Evolutionary conservation across 2,113 vertebrate species (phyloP).

Genomic region (Mesitornis unicolor): DNA sequence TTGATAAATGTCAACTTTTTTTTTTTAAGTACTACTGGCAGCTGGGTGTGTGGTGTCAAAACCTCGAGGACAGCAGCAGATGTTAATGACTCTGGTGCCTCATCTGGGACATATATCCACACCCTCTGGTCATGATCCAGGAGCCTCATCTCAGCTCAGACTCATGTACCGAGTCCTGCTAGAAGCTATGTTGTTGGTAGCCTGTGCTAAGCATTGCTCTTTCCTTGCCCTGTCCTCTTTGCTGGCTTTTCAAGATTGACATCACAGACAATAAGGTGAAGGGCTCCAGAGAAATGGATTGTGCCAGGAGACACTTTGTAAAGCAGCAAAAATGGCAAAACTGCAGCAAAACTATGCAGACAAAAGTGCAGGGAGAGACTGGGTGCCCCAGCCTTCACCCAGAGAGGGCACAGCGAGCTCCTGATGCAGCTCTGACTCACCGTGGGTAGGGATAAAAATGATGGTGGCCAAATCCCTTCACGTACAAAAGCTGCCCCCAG

Average conservation of each 20-base stretch:
- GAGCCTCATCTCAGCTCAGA: not conserved
- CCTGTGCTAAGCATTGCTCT: not conserved
- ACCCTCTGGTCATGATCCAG: not conserved
- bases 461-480: no score
- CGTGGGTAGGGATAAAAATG: no score
- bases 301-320: no score
- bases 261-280: no score
- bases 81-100: not conserved
- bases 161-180: not conserved
- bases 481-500: no score
- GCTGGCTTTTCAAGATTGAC: not conserved
- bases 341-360: no score
- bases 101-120: not conserved
- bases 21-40: not conserved
- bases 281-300: no score
- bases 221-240: not conserved
- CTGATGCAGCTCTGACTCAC: no score
- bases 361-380: no score
- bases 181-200: not conserved
- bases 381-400: no score
- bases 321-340: no score
- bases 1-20: not conserved
- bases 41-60: not conserved
- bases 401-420: no score
- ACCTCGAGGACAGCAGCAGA: not conserved